Percentiles rank a stretch among this genome's conserved stretches.
phyloP scores from a whole-genome alignment of 2,888 invertebrate genomes.

The Troilus luridus region DNA sequence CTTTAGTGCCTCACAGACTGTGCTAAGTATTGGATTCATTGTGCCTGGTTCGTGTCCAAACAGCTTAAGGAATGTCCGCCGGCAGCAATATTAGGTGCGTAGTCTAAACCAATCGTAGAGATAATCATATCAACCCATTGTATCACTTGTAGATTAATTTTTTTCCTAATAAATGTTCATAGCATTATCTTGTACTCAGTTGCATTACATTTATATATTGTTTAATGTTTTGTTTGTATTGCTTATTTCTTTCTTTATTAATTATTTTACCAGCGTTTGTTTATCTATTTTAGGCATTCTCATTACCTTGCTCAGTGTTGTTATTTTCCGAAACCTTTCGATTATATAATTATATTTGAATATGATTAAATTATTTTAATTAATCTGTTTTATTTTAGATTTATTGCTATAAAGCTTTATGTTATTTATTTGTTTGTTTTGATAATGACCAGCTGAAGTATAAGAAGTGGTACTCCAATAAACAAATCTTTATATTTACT shows the following conservation, averaged over 20 bases:
- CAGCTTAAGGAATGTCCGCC: constrained; percentile 45
- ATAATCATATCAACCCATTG: neutral
- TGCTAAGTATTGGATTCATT: neutral
- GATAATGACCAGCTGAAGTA: neutral
- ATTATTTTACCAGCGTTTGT: neutral
- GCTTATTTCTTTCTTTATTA: neutral
- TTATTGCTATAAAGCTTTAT: neutral
- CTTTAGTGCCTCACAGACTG: constrained; percentile 27
- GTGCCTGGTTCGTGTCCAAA: constrained; percentile 6
- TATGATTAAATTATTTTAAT: neutral
- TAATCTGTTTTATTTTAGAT: neutral
- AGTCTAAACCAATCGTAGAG: neutral
- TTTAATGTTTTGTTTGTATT: neutral
- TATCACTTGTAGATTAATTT: neutral
- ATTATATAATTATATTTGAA: neutral
- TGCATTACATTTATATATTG: neutral
- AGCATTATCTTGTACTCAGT: neutral
- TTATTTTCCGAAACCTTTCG: neutral
- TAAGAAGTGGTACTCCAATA: neutral
- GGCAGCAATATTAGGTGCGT: constrained; percentile 31
- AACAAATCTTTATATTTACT: neutral
- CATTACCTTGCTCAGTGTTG: neutral
- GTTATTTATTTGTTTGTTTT: neutral
- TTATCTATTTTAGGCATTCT: neutral
- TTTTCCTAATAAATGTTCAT: neutral